phyloP scores from a whole-genome alignment of 2,113 vertebrate genomes.

The Mixornis gularis region DNA sequence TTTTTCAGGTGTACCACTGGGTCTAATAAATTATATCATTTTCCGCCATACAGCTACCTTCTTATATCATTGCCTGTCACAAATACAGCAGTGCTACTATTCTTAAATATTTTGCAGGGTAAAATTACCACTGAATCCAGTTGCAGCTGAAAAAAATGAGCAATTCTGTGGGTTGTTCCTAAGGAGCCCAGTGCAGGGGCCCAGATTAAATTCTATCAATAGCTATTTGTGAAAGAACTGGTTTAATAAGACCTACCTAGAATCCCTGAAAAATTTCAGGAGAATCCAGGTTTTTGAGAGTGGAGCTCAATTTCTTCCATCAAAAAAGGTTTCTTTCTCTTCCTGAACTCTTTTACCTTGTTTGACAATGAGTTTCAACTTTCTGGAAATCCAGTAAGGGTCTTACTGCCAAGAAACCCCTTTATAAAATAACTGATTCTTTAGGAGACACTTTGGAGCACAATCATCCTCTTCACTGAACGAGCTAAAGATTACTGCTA shows the following conservation, averaged over 20 bases:
- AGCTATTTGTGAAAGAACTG: not conserved
- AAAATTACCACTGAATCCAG: not conserved
- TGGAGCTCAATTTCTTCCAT: not conserved
- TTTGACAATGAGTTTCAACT: not conserved
- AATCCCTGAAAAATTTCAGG: not conserved
- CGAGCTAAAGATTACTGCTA: constrained; percentile 5
- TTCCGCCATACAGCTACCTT: not conserved
- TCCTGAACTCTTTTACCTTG: not conserved
- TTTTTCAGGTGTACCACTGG: not conserved
- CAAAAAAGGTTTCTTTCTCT: not conserved
- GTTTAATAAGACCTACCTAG: not conserved
- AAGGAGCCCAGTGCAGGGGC: not conserved
- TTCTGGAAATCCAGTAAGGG: not conserved
- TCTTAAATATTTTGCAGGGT: not conserved
- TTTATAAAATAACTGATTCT: constrained; percentile 10
- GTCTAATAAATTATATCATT: constrained; percentile 3
- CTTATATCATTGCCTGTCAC: not conserved
- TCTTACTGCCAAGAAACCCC: not conserved
- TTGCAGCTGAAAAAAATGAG: not conserved
- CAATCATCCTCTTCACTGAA: constrained; percentile 21
- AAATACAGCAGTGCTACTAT: not conserved
- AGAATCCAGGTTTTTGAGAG: not conserved
- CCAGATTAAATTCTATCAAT: not conserved
- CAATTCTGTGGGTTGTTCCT: not conserved
- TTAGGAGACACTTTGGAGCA: not conserved